Base-by-base conservation (phyloP, 1,140 invertebrate genomes). In the Brachionus rotundiformis region DNA sequence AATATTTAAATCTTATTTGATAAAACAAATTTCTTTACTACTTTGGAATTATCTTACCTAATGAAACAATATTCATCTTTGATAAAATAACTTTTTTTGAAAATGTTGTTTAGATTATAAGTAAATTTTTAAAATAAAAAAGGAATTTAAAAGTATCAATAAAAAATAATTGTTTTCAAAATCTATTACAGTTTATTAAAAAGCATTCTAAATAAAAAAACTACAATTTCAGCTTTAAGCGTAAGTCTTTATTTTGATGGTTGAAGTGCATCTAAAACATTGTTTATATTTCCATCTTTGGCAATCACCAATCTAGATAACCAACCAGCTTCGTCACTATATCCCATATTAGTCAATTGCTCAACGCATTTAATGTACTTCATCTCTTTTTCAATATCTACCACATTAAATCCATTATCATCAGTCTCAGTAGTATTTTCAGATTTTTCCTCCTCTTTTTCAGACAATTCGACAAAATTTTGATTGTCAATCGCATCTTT, bases 371-470 rank as follows among this genome's bases (percentile, higher is more conserved):
- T 36, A 10, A 79, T 59, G 3, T 39, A 36, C 16, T 79, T 54
- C 6, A 79, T 3, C 29, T 79, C 76, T 59, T 54, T 54, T 36
- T 79, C 76, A 63, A 79, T 36, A 59, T 79, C 76, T 27, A 79
- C 76, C 7, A 79, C 23, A 33, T 79, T 79, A 33, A 79, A 79
- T 27, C 36, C 47, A 61, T 39, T 63, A 1, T 79, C 76, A 13
- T 59, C 31, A 19, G n/a, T 11, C 8, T 73, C 68, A 44, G 41
- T 11, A 41, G n/a, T 41, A 11, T 10, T 54, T 23, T 54, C 61
- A 0, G 10, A 6, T 13, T 25, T 31, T 13, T 33, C 11, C 31
- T 73, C 63, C 36, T 49, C 73, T 31, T 39, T 77, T 27, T 49
- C 27, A 23, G 73, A 59, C 13, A 59, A 23, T 25, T 25, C 73